Conservation (phyloP, 2,113 vertebrate species). For the Natator depressus region DNA sequence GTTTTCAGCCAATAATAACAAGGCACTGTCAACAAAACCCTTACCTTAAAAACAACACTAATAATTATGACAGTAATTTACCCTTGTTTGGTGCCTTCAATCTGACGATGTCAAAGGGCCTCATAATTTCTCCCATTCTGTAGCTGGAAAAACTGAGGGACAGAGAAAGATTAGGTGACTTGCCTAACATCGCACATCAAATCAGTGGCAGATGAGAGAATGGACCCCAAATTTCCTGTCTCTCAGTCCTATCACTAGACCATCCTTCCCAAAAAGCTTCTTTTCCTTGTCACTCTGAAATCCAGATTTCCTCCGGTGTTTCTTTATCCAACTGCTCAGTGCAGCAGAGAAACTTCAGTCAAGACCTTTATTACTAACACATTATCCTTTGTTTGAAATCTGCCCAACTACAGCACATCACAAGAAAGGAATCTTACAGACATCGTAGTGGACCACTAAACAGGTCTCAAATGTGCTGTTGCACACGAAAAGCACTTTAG, state of each 20-base stretch:
- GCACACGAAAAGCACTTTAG: background rate
- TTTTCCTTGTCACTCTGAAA: background rate
- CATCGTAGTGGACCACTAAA: background rate
- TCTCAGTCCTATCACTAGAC: background rate
- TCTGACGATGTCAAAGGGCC: background rate
- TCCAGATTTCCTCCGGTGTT: background rate
- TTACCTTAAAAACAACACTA: background rate
- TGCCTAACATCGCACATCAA: background rate
- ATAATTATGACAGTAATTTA: background rate
- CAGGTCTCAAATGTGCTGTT: background rate
- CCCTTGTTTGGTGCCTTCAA: background rate
- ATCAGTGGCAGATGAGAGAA: background rate
- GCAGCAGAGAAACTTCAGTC: background rate
- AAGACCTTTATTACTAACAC: background rate
- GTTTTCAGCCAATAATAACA: background rate
- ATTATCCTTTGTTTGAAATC: background rate
- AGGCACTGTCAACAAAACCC: background rate
- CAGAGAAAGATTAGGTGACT: background rate
- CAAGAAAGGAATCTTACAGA: background rate
- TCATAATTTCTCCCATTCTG: fast-evolving
- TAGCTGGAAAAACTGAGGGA: background rate
- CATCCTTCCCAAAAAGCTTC: background rate
- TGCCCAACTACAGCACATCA: background rate
- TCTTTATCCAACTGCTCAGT: background rate
- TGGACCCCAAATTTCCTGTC: background rate